phyloP scores from a whole-genome alignment of 1,140 invertebrate genomes.

The Pseudomyrmex concolor region DNA sequence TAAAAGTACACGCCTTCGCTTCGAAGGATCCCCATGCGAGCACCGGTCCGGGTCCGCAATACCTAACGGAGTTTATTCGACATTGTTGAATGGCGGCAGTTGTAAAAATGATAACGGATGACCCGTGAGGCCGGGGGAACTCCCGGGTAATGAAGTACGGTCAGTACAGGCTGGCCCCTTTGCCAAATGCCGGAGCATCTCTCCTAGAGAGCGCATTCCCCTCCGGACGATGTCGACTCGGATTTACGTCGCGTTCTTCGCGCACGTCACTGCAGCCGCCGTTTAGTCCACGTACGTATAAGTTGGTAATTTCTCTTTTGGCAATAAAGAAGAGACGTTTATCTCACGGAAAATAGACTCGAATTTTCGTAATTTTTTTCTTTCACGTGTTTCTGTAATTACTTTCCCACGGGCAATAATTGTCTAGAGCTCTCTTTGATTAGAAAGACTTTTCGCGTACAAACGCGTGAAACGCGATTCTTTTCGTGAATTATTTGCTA shows the following conservation, averaged over 20 bases:
- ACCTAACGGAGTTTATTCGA: slow-evolving; percentile 86
- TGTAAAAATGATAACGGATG: slow-evolving; percentile 86
- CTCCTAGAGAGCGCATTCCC: slow-evolving; percentile 72
- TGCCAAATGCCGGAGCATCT: slow-evolving; percentile 71
- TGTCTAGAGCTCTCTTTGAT: slow-evolving; percentile 13
- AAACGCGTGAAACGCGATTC: background rate
- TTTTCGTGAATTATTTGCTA: slow-evolving; percentile 51
- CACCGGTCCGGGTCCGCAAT: slow-evolving; percentile 77
- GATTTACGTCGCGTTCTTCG: slow-evolving; percentile 69
- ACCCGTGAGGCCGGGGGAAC: slow-evolving; percentile 81
- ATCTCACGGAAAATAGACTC: too few relatives aligned
- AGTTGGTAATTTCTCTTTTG: background rate
- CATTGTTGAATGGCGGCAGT: slow-evolving; percentile 86
- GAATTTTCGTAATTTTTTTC: too few relatives aligned
- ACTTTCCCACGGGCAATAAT: slow-evolving; percentile 15
- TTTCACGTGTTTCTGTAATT: background rate
- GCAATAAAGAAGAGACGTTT: slow-evolving; percentile 31
- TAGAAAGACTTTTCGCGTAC: background rate
- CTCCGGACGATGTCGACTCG: slow-evolving; percentile 67
- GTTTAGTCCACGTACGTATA: slow-evolving; percentile 20
- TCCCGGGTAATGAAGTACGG: slow-evolving; percentile 85
- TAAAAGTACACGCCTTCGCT: slow-evolving; percentile 70
- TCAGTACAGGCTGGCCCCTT: slow-evolving; percentile 78
- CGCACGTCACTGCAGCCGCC: slow-evolving; percentile 49
- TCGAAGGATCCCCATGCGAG: slow-evolving; percentile 78